Evolutionary conservation across 1,140 invertebrate species (phyloP).

Genomic region (Diprion similis): DNA sequence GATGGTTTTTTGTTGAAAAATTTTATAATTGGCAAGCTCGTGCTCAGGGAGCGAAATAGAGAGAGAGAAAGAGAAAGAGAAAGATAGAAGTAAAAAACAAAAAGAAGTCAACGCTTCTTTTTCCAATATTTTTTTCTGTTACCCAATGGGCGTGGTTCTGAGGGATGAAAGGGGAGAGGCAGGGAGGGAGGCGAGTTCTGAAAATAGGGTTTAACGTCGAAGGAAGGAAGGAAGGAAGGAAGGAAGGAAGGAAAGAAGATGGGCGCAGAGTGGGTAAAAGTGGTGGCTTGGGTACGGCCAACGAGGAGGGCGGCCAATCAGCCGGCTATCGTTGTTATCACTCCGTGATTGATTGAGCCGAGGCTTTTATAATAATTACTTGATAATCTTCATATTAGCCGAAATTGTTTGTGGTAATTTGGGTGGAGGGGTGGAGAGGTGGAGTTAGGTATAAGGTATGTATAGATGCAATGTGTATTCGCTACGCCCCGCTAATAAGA

Average conservation of each 20-base stretch:
- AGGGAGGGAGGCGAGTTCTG: background rate
- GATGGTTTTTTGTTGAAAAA: too few species aligned
- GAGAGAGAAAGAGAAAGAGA: too few species aligned
- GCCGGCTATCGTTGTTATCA: slow-evolving; percentile 25
- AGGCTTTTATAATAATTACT: slow-evolving; percentile 58
- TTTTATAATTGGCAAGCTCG: too few species aligned
- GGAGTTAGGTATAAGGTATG: background rate
- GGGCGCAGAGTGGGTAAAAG: slow-evolving; percentile 27
- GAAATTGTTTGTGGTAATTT: slow-evolving; percentile 47
- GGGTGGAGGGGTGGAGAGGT: background rate
- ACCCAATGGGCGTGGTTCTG: background rate
- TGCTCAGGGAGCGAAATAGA: too few species aligned
- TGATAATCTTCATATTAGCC: slow-evolving; percentile 44
- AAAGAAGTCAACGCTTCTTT: too few species aligned
- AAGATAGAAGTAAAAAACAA: too few species aligned
- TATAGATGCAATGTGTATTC: background rate
- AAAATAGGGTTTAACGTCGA: background rate
- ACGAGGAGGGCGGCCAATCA: background rate
- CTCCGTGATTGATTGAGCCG: slow-evolving; percentile 50
- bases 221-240: slow-evolving; percentile 16
- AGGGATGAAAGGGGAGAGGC: background rate
- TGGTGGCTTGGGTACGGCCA: slow-evolving; percentile 16
- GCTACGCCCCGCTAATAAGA: background rate
- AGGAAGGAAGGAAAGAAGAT: slow-evolving; percentile 17
- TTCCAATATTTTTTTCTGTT: too few species aligned